These are phyloP conservation scores for Euwallacea similis DNA, from an alignment of 1,140 invertebrate genomes.

Conservation along the genomic window DNA sequence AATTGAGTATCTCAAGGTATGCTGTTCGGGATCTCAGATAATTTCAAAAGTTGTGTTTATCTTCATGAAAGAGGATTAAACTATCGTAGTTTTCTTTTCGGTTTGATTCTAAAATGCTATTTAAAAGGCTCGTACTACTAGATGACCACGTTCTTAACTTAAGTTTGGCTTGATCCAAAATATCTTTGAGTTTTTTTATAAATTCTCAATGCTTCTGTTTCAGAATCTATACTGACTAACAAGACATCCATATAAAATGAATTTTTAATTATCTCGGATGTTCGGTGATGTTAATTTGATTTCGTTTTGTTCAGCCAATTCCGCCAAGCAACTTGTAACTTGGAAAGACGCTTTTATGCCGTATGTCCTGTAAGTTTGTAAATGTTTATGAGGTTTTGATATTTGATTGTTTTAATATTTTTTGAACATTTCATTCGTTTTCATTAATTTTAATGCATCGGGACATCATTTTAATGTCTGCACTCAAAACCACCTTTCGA, in stretches of 20 bases:
- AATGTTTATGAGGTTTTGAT: no score
- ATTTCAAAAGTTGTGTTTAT: conserved; percentile 20
- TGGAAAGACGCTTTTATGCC: no score
- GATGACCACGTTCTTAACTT: conserved; percentile 31
- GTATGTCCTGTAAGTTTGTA: no score
- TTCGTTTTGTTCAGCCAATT: conserved; percentile 47
- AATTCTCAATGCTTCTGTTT: conserved; percentile 17
- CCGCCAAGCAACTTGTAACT: conserved; percentile 29
- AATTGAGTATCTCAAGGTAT: conserved; percentile 7
- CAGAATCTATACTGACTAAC: conserved; percentile 31
- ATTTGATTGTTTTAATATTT: no score
- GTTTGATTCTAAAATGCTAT: not conserved
- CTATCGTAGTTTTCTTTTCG: conserved; percentile 5
- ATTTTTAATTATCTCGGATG: conserved; percentile 41
- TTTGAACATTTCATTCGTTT: no score
- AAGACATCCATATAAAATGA: conserved; percentile 57
- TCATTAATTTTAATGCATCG: no score
- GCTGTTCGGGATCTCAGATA: conserved; percentile 4
- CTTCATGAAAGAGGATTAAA: conserved; percentile 16
- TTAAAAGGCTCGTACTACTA: conserved; percentile 9
- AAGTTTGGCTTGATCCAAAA: conserved; percentile 23
- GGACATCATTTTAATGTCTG: no score
- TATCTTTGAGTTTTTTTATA: conserved; percentile 19
- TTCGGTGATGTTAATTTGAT: conserved; percentile 43
- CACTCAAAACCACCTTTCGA: no score